Evolutionary conservation across 2,113 vertebrate species (phyloP), one percentile per base, ranked within the genome.

Genomic region (Triplophysa rosa): DNA sequence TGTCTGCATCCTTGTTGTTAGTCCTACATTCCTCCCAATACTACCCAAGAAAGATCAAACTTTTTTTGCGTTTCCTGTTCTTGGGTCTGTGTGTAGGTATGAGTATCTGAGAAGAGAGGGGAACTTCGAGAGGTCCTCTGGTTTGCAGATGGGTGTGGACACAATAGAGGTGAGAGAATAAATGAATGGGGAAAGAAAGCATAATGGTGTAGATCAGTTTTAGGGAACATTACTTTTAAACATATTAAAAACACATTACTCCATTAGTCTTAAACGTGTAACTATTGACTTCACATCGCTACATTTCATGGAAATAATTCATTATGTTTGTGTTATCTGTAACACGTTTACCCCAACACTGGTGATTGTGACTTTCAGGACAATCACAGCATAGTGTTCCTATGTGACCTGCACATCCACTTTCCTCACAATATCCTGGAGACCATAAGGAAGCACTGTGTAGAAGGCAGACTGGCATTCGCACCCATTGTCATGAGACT

Each of bases 401-500:
- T 99, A 68, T 99, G 98, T 0, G 98, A 99, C 87, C 93, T 99
- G 87, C 98, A 99, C 90, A 98, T 99, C 89, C 96, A 99, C 77
- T 99, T 99, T 86, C 98, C 98, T 0, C 69, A 87, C 84, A 95
- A 92, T 82, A 97, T 99, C 86, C 87, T 99, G 90, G 97, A 99
- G 85, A 94, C 94, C 90, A 95, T 99, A 89, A 93, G 97, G 66
- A 98, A 99, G 90, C 98, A 99, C 90, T 99, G 98, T 2, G 96
- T 98, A 88, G 98, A 98, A 88, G 96, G 97, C 21, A 93, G 91
- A 79, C 92, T 99, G 62, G 97, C 97, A 2, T 99, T 96, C 0
- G 97, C 98, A 0, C 98, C 98, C 9, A 98, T 99, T 0, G 96
- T 99, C 89, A 99, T 99, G 98, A 91, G 98, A 64, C 93, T 99